Evolutionary conservation across 1,140 invertebrate genomes (phyloP), one percentile per base, ranked within the genome.

Genomic region (Orius laevigatus): DNA sequence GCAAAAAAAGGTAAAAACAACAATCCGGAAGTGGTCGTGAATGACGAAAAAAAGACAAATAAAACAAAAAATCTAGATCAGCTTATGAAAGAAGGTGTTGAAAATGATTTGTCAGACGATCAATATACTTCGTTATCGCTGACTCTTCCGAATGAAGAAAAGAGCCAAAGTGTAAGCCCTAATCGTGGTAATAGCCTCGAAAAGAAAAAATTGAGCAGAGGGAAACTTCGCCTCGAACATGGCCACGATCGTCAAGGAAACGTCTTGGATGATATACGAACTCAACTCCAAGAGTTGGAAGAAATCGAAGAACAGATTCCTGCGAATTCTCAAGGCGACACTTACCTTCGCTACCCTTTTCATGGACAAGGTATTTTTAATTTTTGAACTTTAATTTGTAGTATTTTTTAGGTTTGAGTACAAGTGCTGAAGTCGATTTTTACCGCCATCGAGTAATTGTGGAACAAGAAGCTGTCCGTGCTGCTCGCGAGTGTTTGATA

Each of bases 231-330:
- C 4, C n/a, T 33, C 25, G 34, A 49, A 19, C 40, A 38, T 19
- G 9, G 35, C 20, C 18, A 49, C 6, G 33, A 34, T 18, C 40
- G 36, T 36, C 49, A 45, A 4, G 12, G n/a, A 5, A 47, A 34
- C 16, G 40, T 42, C 10, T 70, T 85, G 9, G 82, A 84, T 55
- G 81, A 80, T 52, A 66, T 85, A 10, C 66, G 81, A 1, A 75
- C 79, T 56, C 82, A 85, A 55, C 60, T 84, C 34, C 72, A 83
- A 41, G 82, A 83, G 58, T 63, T 85, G 5, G 82, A 85, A 56
- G 81, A 84, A 57, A 62, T 85, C 10, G 82, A 82, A 57, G 82
- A 84, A 60, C 79, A 84, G 58, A 75, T 84, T 56, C 78, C 79
- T 0, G 74, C 75, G 43, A 61, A 76, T 45, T 73, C 74, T 1